phyloP scores from a whole-genome alignment of 2,888 invertebrate species.

The Athalia rosae region DNA sequence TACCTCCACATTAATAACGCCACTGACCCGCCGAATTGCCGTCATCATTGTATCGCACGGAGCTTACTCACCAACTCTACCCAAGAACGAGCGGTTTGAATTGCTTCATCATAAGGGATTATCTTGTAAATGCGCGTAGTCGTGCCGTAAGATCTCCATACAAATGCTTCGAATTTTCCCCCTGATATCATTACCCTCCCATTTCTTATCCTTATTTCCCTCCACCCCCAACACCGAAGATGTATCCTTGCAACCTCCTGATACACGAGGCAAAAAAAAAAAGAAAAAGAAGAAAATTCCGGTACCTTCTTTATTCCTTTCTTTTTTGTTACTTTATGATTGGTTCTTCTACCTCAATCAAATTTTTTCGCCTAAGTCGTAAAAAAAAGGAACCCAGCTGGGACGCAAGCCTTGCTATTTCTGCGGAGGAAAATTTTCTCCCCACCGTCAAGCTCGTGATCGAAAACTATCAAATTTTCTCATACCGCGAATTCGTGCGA shows the following conservation, averaged over 20 bases:
- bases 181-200: slow-evolving; percentile 41
- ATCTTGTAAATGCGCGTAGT: slow-evolving; percentile 46
- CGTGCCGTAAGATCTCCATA: slow-evolving; percentile 47
- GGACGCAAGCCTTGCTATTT: too few relatives aligned
- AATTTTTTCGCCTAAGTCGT: background rate
- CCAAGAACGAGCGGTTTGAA: slow-evolving; percentile 42
- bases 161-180: slow-evolving; percentile 47
- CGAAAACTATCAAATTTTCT: too few relatives aligned
- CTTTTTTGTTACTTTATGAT: background rate
- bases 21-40: slow-evolving; percentile 20
- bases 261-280: too few relatives aligned
- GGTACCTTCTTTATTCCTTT: slow-evolving; percentile 28
- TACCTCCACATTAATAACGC: slow-evolving; percentile 16
- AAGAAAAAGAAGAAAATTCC: background rate
- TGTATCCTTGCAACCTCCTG: slow-evolving; percentile 16
- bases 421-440: too few relatives aligned
- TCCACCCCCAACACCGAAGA: slow-evolving; percentile 7
- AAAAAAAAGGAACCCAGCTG: background rate
- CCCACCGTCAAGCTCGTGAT: too few relatives aligned
- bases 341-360: slow-evolving; percentile 13
- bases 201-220: slow-evolving; percentile 39
- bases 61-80: slow-evolving; percentile 29
- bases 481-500: too few relatives aligned
- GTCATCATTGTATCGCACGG: slow-evolving; percentile 24
- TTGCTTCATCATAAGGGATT: slow-evolving; percentile 47